Evolutionary conservation across 2,113 vertebrate genomes (phyloP), one percentile per base, ranked within the genome.

Genomic region (Oryzias curvinotus): DNA sequence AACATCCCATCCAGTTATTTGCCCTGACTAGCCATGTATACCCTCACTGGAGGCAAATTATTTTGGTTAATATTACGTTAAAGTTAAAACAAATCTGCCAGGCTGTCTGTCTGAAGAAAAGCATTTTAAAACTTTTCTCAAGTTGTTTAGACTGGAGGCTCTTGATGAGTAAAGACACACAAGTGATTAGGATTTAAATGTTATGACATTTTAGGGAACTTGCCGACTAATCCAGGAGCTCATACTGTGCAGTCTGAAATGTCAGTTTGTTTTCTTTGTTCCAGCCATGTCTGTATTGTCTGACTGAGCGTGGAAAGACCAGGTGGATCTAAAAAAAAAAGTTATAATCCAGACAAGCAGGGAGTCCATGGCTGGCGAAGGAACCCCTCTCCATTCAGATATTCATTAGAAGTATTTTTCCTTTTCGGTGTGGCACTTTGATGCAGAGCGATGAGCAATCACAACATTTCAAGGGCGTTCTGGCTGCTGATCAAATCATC

Each of bases 401-500:
- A 74, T 81, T 77, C 73, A 81, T 85, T 82, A 70, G 52, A 73
- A 21, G 43, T 84, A 73, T 84, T 75, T 77, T 68, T 76, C 76
- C 68, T 82, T 85, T 77, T 36, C 36, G 3, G 76, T 82, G 85
- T 73, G 41, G 69, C 28, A 65, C 75, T 83, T 74, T 76, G 80
- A 88, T 83, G 66, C 67, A 5, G 62, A 68, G 80, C 8, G 75
- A 73, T 64, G 78, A 75, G 72, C 65, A 62, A 75, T 72, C 73
- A 50, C 53, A 43, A 62, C 52, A 59, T 71, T 77, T 78, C 69
- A 65, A 44, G 56, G 73, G 62, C 47, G 63, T 52, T 67, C 74
- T 63, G 63, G 65, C 67, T 54, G n/a, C 57, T 80, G 83, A 88
- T 87, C 75, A 87, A 87, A 87, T 87, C 85, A 80, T 85, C 85